phyloP scores from a whole-genome alignment of 2,113 vertebrate genomes.

The Atherinomorus stipes region DNA sequence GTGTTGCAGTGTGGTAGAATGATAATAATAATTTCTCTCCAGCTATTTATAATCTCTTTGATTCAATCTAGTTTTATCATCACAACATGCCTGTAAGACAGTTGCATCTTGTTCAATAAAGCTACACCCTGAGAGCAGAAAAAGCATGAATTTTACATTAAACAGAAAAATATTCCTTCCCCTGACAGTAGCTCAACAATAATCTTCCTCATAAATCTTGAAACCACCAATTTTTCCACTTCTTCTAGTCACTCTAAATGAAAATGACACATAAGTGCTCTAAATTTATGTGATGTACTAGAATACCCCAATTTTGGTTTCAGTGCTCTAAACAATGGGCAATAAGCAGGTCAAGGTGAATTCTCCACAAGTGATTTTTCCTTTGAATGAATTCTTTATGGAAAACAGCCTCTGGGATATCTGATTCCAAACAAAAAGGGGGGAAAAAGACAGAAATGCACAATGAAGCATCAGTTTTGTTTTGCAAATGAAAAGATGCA shows the following conservation, averaged over 20 bases:
- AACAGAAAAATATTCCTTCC: neutral
- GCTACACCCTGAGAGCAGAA: no score
- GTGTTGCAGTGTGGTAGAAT: conserved; percentile 18
- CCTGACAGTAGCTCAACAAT: neutral
- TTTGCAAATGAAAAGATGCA: conserved; percentile 37
- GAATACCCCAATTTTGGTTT: conserved; percentile 21
- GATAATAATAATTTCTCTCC: neutral
- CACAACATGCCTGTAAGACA: no score
- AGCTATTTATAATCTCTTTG: neutral
- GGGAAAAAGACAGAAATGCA: conserved; percentile 27
- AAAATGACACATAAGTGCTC: no score
- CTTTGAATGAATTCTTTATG: conserved; percentile 69
- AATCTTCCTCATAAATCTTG: neutral
- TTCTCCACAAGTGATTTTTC: conserved; percentile 66
- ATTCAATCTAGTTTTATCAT: neutral
- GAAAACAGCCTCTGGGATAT: conserved; percentile 77
- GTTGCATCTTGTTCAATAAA: no score
- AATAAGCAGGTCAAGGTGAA: conserved; percentile 72
- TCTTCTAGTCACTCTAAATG: no score
- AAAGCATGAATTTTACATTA: no score
- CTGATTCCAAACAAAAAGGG: conserved; percentile 39
- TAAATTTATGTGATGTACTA: neutral
- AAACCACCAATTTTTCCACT: no score
- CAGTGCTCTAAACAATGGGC: conserved; percentile 21
- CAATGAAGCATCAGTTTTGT: conserved; percentile 70